phyloP scores from a whole-genome alignment of 2,113 vertebrate genomes.

The human region GRCh38 chr4:123965501-123966000 shows the following conservation, averaged over 20 bases:
- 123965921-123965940: neutral
- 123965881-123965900: neutral
- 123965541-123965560: neutral
- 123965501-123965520: neutral
- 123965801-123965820: neutral
- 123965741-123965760: neutral
- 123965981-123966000: neutral
- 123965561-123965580: neutral
- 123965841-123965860: neutral
- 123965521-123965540: neutral
- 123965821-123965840: neutral
- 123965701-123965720: neutral
- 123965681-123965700: neutral
- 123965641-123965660: neutral
- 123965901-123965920: neutral
- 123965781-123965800: neutral
- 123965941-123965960: neutral
- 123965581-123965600: neutral
- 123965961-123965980: neutral
- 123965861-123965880: neutral
- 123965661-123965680: neutral
- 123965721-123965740: neutral
- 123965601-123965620: neutral
- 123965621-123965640: neutral
- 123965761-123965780: neutral